These are phyloP conservation scores for Bombus confusus DNA, from an alignment of 1,140 invertebrate genomes.

Conservation along the genomic window DNA sequence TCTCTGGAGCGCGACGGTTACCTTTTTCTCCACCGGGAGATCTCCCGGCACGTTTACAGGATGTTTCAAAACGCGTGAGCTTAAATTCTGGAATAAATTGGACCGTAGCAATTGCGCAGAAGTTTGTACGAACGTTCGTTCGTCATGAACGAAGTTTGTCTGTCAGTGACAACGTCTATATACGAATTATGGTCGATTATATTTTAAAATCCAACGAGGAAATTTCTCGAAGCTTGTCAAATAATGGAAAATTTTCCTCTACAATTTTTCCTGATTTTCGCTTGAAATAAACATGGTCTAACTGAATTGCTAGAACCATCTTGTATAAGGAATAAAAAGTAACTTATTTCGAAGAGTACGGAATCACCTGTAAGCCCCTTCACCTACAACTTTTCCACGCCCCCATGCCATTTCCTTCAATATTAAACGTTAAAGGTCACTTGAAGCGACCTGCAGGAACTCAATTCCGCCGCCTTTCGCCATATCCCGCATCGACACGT, in stretches of 20 bases:
- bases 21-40: slow-evolving; percentile 64
- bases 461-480: neutral
- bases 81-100: neutral
- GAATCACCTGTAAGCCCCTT: too few species aligned
- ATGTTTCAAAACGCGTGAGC: neutral
- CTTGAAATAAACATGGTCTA: neutral
- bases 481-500: neutral
- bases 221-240: too few species aligned
- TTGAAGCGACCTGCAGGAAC: neutral
- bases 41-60: slow-evolving; percentile 11
- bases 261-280: neutral
- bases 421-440: neutral
- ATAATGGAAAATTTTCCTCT: too few species aligned
- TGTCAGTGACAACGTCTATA: too few species aligned
- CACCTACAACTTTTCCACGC: too few species aligned
- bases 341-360: too few species aligned
- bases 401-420: neutral
- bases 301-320: neutral
- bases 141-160: too few species aligned
- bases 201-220: too few species aligned
- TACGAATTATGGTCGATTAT: too few species aligned
- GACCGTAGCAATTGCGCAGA: neutral
- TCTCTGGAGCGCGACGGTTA: slow-evolving; percentile 70
- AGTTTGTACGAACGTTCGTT: too few species aligned
- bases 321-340: too few species aligned